Base-by-base conservation (phyloP, 2,113 vertebrate genomes). In the Cheilinus undulatus region DNA sequence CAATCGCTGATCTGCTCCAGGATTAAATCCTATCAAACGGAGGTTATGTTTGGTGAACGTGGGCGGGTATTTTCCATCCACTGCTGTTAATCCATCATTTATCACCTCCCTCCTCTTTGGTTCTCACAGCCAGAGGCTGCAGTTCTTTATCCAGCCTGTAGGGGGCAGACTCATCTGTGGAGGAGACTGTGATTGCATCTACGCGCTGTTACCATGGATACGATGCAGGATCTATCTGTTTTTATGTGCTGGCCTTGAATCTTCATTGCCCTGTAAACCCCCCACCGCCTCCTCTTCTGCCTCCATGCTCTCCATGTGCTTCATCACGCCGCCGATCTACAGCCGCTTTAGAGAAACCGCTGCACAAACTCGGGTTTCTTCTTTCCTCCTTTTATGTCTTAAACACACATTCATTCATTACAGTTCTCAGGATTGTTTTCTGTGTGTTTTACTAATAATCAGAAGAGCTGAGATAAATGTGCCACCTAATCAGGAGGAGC, bases 171-270 rank as follows among this genome's bases (percentile, higher is more conserved):
- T 82, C 59, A 19, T 80, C 71, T 71, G 60, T 58, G 13, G 38
- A 72, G 45, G 70, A 72, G 74, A 67, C 26, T n/a, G 38, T 32
- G 74, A 85, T 63, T 34, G 84, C 59, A 72, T 82, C 76, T 82
- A 76, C 11, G 5, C 19, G 20, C 49, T 15, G 85, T 90, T 90
- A 51, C 85, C 83, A 88, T 89, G 87, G 89, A 85, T 83, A 90
- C 81, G 1, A 59, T 68, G 70, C 59, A 43, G 73, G 71, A 78
- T 73, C n/a, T 52, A 53, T 88, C 59, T 82, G 48, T 56, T 63
- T 45, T 54, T 69, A 43, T n/a, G 5, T n/a, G 42, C 49, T 80
- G 60, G 85, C 82, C 70, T 82, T 82, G 62, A 71, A 26, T 76
- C 59, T 51, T 69, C 59, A 12, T 14, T 9, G 20, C 48, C 56